Conservation (phyloP, 2,113 vertebrate genomes). For the Mystacornis crossleyi region DNA sequence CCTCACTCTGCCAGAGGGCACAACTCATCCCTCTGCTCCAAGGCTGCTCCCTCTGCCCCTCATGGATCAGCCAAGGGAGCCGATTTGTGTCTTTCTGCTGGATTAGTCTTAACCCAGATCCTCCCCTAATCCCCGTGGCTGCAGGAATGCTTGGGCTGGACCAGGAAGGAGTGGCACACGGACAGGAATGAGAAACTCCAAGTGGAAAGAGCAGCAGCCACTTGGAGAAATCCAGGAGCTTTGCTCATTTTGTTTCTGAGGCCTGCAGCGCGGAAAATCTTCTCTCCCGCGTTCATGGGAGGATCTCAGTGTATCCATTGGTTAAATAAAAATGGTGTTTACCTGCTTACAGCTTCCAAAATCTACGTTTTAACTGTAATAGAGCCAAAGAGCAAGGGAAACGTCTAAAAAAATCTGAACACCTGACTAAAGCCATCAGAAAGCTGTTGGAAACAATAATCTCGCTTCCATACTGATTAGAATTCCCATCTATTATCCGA, state of each 20-base stretch:
- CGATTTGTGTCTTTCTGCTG: conserved; percentile 12
- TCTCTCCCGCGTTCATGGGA: background rate
- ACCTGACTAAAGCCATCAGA: background rate
- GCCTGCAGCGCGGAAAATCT: rapidly evolving
- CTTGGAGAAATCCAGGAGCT: background rate
- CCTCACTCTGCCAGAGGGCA: background rate
- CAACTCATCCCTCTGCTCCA: background rate
- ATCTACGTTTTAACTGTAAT: background rate
- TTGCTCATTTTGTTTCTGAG: background rate
- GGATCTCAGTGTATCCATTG: rapidly evolving
- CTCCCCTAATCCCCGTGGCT: background rate
- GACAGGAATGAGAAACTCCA: background rate
- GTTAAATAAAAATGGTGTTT: background rate
- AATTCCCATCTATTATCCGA: background rate
- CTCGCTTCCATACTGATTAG: background rate
- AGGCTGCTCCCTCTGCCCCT: background rate
- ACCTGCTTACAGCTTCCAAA: background rate
- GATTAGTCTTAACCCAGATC: conserved; percentile 61
- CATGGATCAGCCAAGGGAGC: background rate
- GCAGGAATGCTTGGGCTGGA: background rate
- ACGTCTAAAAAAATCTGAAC: background rate
- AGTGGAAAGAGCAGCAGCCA: background rate
- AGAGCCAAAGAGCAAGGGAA: background rate
- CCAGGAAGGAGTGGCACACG: background rate
- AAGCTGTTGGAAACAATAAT: background rate